These are phyloP conservation scores for Salminus brasiliensis DNA, from an alignment of 2,113 vertebrate genomes.

Conservation along the genomic window DNA sequence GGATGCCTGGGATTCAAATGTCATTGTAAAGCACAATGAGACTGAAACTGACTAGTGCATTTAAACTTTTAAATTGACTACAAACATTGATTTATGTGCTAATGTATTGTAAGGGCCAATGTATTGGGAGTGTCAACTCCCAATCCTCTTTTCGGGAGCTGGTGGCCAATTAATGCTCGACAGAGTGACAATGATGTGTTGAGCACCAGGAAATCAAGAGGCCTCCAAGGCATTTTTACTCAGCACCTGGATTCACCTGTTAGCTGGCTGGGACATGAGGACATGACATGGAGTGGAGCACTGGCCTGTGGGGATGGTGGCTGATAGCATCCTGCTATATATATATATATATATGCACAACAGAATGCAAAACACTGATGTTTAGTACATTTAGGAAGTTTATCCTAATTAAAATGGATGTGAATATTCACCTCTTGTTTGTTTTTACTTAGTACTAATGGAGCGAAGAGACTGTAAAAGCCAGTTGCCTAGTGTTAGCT, in stretches of 20 bases:
- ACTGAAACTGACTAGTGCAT: neutral
- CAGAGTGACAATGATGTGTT: neutral
- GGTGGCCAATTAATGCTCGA: neutral
- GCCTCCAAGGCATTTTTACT: slow-evolving; percentile 3
- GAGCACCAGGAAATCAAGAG: slow-evolving; percentile 8
- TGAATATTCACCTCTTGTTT: too few species aligned
- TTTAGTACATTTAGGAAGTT: too few species aligned
- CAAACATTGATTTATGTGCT: slow-evolving; percentile 32
- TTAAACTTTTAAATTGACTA: slow-evolving; percentile 21
- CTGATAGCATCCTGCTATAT: too few species aligned
- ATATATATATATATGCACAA: too few species aligned
- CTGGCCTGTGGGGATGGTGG: neutral
- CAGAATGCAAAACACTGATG: too few species aligned
- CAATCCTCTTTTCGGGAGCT: neutral
- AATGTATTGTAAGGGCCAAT: slow-evolving; percentile 10
- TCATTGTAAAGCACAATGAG: neutral
- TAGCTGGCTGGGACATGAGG: neutral
- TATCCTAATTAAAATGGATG: too few species aligned
- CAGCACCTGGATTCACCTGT: slow-evolving; percentile 14
- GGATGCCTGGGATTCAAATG: neutral
- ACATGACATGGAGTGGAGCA: neutral
- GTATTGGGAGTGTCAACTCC: neutral
- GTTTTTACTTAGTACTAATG: too few species aligned
- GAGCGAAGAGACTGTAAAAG: too few species aligned
- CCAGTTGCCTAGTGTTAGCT: too few species aligned